Evolutionary conservation across 2,113 vertebrate genomes (phyloP).

Genomic region (Cervus canadensis): DNA sequence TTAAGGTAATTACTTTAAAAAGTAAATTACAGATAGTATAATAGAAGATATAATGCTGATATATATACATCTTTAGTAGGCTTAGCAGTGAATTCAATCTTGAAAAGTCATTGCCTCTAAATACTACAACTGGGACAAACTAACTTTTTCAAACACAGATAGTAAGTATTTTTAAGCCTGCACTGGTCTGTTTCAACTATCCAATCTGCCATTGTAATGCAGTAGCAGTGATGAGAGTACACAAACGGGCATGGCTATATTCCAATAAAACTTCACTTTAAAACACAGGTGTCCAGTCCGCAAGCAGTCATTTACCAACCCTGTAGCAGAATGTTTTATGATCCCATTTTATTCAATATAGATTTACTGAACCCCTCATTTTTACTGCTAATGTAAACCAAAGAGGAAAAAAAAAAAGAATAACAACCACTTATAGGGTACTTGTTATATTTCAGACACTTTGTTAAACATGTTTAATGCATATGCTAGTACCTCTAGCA

Average conservation of each 20-base stretch:
- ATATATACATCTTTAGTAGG: background rate
- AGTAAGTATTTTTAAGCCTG: background rate
- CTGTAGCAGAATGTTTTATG: background rate
- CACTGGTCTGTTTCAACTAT: background rate
- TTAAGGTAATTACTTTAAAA: background rate
- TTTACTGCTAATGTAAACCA: background rate
- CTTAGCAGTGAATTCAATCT: background rate
- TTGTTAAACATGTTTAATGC: background rate
- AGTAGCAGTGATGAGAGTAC: background rate
- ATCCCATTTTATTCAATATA: background rate
- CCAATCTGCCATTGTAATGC: background rate
- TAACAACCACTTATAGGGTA: background rate
- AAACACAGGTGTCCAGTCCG: background rate
- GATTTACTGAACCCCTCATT: background rate
- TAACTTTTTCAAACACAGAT: background rate
- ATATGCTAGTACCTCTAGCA: background rate
- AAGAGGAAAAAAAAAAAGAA: background rate
- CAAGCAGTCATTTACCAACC: background rate
- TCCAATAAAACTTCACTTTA: constrained; percentile 8
- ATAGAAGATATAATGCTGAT: background rate
- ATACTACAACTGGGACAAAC: background rate
- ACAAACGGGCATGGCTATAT: background rate
- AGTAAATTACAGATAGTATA: background rate
- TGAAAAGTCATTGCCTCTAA: background rate
- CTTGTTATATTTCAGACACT: background rate